phyloP scores from a whole-genome alignment of 1,140 invertebrate genomes.

The Rhyzopertha dominica region DNA sequence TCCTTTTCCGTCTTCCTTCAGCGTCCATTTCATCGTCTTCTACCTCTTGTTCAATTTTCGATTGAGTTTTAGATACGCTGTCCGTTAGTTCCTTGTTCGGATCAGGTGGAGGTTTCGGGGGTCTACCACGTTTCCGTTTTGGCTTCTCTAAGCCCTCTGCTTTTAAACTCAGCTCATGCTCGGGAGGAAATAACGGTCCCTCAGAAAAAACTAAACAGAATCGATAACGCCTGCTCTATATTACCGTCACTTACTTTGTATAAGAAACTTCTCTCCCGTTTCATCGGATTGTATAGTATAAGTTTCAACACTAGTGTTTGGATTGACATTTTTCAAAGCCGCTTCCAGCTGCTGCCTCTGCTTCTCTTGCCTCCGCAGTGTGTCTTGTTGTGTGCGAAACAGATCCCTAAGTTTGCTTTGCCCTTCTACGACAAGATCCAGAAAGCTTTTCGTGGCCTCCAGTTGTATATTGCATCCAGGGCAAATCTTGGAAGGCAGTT shows the following conservation, averaged over 20 bases:
- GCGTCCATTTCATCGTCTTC: conserved; percentile 44
- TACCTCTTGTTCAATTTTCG: conserved; percentile 7
- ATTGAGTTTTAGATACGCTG: conserved; percentile 12
- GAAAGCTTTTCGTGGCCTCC: conserved; percentile 65
- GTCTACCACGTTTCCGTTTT: conserved; percentile 62
- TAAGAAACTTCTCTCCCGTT: conserved; percentile 48
- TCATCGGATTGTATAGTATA: conserved; percentile 40
- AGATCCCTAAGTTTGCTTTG: conserved; percentile 55
- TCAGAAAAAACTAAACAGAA: conserved; percentile 48
- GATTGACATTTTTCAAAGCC: conserved; percentile 36
- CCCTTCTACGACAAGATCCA: conserved; percentile 62
- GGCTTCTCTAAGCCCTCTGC: conserved; percentile 62
- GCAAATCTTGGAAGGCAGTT: conserved; percentile 64
- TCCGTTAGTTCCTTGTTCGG: conserved; percentile 45
- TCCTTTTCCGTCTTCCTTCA: conserved; percentile 53
- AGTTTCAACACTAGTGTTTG: conserved; percentile 35
- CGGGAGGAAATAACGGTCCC: conserved; percentile 51
- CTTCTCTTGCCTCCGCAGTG: conserved; percentile 30
- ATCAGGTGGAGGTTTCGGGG: conserved; percentile 50
- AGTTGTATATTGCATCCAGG: conserved; percentile 69
- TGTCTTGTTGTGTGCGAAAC: conserved; percentile 47
- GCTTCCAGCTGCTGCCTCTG: conserved; percentile 35
- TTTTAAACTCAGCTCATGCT: conserved; percentile 54
- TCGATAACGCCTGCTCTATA: neutral
- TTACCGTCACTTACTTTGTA: conserved; percentile 44